Evolutionary conservation across 2,888 invertebrate genomes (phyloP), one percentile per base, ranked within the genome.

Genomic region (Teleogryllus oceanicus): DNA sequence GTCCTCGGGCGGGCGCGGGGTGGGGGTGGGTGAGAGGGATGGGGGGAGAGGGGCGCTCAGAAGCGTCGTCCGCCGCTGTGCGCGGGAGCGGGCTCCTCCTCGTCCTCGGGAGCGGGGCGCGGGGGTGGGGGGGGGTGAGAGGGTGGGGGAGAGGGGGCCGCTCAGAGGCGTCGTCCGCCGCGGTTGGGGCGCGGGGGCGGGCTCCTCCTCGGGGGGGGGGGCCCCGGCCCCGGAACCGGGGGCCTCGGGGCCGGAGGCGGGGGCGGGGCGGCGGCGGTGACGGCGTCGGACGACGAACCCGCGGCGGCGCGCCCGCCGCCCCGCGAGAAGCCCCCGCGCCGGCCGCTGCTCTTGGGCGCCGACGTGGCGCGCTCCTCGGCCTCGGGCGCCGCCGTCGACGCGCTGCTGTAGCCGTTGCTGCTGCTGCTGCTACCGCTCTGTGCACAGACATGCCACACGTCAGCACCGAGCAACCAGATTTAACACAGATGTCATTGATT

Each of bases 221-320:
- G 51, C 74, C n/a, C n/a, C n/a, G n/a, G n/a, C n/a, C n/a, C n/a
- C n/a, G n/a, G n/a, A n/a, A n/a, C n/a, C n/a, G n/a, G n/a, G n/a
- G n/a, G n/a, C n/a, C n/a, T n/a, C n/a, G n/a, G n/a, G n/a, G 2
- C 77, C 18, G n/a, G 76, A 20, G n/a, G 78, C 62, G 8, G 81
- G 76, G 74, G 51, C 74, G 75, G 79, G 51, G 51, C 74, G 75
- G 79, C 49, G 20, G 80, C 77, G 18, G 80, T 80, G 18, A 81
- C 82, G 13, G 80, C 80, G 18, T 79, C 82, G 50, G 77, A 62
- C 2, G 81, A 79, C 13, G 81, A 79, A 18, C 80, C 79, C 18
- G 79, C 81, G 4, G 81, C 81, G 16, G 81, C 78, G 2, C 77
- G n/a, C 8, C 78, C 79, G 18, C 75, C 76, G 18, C 49, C 51